Evolutionary conservation across 2,888 invertebrate genomes (phyloP).

Genomic region (Tortrix viridana): DNA sequence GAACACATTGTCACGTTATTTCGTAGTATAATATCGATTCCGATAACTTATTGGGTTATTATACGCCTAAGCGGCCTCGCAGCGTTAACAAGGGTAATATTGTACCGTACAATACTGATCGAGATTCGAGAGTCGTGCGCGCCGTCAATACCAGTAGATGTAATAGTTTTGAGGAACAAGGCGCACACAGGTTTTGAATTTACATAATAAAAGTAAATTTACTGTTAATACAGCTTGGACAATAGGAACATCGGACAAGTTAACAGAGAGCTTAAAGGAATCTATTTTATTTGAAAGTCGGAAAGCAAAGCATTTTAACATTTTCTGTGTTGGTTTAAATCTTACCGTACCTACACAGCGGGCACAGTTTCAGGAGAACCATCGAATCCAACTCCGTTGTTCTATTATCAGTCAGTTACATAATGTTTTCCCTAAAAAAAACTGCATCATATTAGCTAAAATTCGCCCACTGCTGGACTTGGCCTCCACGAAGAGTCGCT

Average conservation of each 20-base stretch:
- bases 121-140: conserved; percentile 35
- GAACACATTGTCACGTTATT: conserved; percentile 73
- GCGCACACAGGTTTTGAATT: conserved; percentile 25
- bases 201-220: conserved; percentile 33
- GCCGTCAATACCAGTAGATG: conserved; percentile 37
- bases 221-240: conserved; percentile 33
- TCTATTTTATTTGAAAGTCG: background rate
- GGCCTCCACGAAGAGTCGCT: too few relatives aligned
- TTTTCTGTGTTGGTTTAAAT: too few relatives aligned
- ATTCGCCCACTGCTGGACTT: too few relatives aligned
- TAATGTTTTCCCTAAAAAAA: too few relatives aligned
- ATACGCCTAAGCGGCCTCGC: conserved; percentile 38
- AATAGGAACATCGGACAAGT: conserved; percentile 16
- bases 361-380: too few relatives aligned
- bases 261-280: conserved; percentile 10
- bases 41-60: conserved; percentile 51
- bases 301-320: too few relatives aligned
- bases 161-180: conserved; percentile 35
- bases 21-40: conserved; percentile 59
- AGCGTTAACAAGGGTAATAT: conserved; percentile 22
- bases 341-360: too few relatives aligned
- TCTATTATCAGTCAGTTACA: too few relatives aligned
- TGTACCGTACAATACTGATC: conserved; percentile 27
- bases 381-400: too few relatives aligned
- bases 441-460: too few relatives aligned